Evolutionary conservation across 2,888 invertebrate genomes (phyloP), one percentile per base, ranked within the genome.

Genomic region (Halocaridina rubra): DNA sequence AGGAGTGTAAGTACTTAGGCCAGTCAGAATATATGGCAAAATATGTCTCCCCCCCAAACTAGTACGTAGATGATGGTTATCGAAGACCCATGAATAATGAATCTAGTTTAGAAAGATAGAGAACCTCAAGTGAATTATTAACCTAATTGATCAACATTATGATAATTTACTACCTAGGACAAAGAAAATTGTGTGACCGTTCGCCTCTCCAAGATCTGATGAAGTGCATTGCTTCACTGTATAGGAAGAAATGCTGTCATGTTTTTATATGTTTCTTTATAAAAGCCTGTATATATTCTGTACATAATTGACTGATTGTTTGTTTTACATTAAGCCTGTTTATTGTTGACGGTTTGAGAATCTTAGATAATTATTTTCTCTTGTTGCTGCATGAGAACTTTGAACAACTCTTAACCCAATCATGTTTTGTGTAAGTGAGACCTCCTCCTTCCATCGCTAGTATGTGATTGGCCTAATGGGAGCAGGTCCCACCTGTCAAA

Each of bases 341-440:
- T 89, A 89, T 89, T 89, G 89, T 89, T 89, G 89, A 89, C 89
- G 89, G 89, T 89, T 89, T 89, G 86, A 88, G 85, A 87, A 89
- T 88, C 88, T 87, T 89, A 88, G 88, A 88, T 88, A 88, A 84
- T 88, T 88, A 88, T 87, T 89, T 89, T 89, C 87, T 88, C 89
- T 89, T 89, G 88, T 89, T 89, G 88, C 84, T 86, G 86, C 84
- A 86, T 84, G 84, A 80, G 80, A 84, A 84, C 84, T 84, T 74
- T 84, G 82, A 82, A 82, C 80, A 64, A 76, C 79, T 81, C 81
- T 81, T 81, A 75, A 80, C 77, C 78, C 61, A n/a, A 71, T 84
- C 78, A 79, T 53, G 84, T 84, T 84, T 84, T 79, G n/a, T n/a
- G 78, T 84, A 64, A 74, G 79, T 46, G 79, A 74, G 79, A 74